A percentile compares a stretch with the other conserved stretches of the same genome.
Conservation (phyloP, 64 coral and sea anemone species). For the Catalaphyllia jardinei region DNA sequence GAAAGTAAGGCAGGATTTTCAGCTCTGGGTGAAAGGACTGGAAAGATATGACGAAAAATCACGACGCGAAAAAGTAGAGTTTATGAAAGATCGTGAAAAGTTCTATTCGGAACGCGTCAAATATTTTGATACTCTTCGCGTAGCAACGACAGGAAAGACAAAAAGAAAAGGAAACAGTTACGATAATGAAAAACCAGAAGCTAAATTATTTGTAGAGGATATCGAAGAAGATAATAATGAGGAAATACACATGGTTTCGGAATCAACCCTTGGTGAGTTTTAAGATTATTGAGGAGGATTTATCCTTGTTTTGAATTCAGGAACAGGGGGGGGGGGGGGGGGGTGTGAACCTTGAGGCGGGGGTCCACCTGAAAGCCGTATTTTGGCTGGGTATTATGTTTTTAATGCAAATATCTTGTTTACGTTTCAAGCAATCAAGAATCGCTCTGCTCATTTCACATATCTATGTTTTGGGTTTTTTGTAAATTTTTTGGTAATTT, state of each 20-base stretch:
- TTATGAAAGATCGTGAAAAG: background rate
- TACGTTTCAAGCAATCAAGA: too few species aligned
- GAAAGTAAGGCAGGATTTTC: constrained; percentile 47
- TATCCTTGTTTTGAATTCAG: too few species aligned
- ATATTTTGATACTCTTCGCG: background rate
- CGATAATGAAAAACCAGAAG: background rate
- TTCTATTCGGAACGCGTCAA: background rate
- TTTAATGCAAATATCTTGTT: too few species aligned
- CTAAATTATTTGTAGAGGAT: background rate
- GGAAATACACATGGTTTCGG: background rate
- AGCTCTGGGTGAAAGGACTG: constrained; percentile 21
- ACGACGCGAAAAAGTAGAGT: constrained; percentile 24
- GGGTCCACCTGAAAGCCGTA: too few species aligned
- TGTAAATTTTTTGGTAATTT: too few species aligned
- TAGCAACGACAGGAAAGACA: background rate
- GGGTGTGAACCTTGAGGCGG: too few species aligned
- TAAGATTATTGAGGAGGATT: too few species aligned
- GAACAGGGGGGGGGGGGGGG: too few species aligned
- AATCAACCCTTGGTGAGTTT: background rate
- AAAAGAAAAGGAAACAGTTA: background rate
- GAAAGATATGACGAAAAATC: constrained; percentile 18
- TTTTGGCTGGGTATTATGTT: too few species aligned
- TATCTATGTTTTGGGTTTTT: too few species aligned
- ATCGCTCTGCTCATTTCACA: too few species aligned
- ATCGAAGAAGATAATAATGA: background rate